Evolutionary conservation across 2,797 vertebrate species (phyloP).

Genomic region (Bradypodion ventrale): DNA sequence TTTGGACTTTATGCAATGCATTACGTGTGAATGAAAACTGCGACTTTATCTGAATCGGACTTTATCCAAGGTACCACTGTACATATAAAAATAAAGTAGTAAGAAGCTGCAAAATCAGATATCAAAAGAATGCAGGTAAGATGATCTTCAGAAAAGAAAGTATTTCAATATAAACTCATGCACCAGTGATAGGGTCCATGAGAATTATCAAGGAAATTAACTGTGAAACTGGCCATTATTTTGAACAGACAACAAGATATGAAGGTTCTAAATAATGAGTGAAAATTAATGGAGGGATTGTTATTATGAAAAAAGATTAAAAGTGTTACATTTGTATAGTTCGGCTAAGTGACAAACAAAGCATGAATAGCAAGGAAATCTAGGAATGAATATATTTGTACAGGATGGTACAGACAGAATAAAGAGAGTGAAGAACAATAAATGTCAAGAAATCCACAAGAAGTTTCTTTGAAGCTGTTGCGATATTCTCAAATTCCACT

Average conservation of each 20-base stretch:
- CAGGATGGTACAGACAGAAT: neutral
- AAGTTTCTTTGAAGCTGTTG: neutral
- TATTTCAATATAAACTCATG: neutral
- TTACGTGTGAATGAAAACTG: too few species aligned
- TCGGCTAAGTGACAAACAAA: conserved; percentile 30
- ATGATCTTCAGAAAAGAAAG: conserved; percentile 10
- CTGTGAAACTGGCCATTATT: conserved; percentile 45
- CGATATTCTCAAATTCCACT: neutral
- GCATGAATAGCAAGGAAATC: conserved; percentile 23
- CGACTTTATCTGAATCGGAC: too few species aligned
- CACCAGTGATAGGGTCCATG: neutral
- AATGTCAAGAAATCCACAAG: neutral
- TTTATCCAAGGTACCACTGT: too few species aligned
- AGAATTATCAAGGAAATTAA: conserved; percentile 27
- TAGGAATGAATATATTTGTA: neutral
- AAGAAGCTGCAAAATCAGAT: neutral
- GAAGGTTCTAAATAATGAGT: conserved; percentile 35
- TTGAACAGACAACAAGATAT: conserved; percentile 32
- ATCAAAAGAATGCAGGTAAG: conserved; percentile 1
- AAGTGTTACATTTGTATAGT: conserved; percentile 42
- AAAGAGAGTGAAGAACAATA: neutral
- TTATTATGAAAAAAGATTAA: conserved; percentile 41
- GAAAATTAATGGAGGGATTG: conserved; percentile 46
- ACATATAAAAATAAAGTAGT: neutral
- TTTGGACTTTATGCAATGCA: too few species aligned